Evolutionary conservation across 2,888 invertebrate genomes (phyloP).

Genomic region (Ophion slaviceki): DNA sequence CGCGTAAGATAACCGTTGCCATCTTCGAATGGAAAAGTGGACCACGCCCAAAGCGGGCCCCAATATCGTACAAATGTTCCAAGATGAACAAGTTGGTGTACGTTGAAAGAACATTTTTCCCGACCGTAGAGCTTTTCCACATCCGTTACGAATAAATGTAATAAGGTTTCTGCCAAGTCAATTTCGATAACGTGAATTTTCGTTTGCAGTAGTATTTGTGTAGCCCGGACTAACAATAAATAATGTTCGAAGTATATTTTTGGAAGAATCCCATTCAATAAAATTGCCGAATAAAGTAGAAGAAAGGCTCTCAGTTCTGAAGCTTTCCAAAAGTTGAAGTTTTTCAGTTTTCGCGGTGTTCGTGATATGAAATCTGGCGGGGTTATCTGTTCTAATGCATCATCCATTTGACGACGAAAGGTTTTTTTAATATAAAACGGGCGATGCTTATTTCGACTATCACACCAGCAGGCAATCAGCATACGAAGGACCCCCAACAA

Average conservation of each 20-base stretch:
- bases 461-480: conserved; percentile 14
- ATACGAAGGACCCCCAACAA: conserved; percentile 17
- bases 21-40: conserved; percentile 60
- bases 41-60: conserved; percentile 44
- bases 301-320: conserved; percentile 14
- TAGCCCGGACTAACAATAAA: conserved; percentile 28
- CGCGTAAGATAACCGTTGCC: conserved; percentile 43
- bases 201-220: conserved; percentile 13
- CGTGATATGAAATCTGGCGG: no score
- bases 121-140: conserved; percentile 38
- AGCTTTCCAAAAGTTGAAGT: no score
- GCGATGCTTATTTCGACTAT: not conserved
- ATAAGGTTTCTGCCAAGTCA: conserved; percentile 27
- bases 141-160: conserved; percentile 39
- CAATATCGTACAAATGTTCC: not conserved
- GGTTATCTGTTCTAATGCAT: no score
- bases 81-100: conserved; percentile 49
- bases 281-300: conserved; percentile 20
- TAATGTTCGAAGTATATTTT: conserved; percentile 32
- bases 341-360: no score
- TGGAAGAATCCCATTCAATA: conserved; percentile 34
- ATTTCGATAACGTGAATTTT: conserved; percentile 24
- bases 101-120: conserved; percentile 53
- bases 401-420: no score
- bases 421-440: conserved; percentile 47